Percentiles rank a stretch among this genome's conserved stretches.
These are phyloP conservation scores for Brachionus asplanchnoidis DNA, from an alignment of 1,140 invertebrate species.

Conservation along the genomic window DNA sequence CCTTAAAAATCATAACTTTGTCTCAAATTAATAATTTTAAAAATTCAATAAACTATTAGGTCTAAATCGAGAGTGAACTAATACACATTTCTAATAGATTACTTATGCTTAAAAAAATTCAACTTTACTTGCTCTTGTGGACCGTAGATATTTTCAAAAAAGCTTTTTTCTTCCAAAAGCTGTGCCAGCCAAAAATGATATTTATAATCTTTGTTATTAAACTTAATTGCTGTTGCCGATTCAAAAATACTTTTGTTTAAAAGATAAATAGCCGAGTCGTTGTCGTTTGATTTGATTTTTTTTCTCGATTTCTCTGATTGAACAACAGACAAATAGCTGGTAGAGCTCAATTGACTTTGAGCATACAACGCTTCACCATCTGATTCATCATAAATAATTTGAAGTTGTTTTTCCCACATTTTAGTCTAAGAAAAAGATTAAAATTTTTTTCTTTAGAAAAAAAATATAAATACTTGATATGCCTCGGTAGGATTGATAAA, in stretches of 20 bases:
- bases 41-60: no score
- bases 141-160: conserved; percentile 19
- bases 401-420: conserved; percentile 33
- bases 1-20: no score
- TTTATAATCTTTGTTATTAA: neutral
- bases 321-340: neutral
- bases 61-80: no score
- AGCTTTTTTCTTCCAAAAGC: conserved; percentile 14
- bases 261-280: neutral
- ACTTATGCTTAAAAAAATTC: neutral
- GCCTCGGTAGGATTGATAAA: neutral
- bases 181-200: neutral
- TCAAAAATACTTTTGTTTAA: conserved; percentile 23
- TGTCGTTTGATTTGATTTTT: neutral
- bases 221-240: neutral
- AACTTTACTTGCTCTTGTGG: neutral
- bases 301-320: neutral
- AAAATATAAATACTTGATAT: neutral
- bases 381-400: conserved; percentile 39
- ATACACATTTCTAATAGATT: no score
- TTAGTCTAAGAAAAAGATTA: neutral
- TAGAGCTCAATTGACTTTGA: neutral
- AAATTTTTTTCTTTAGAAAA: neutral
- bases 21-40: no score
- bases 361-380: neutral